A percentile compares a stretch with the other conserved stretches of the same genome.
Conservation (phyloP, 2,113 vertebrate genomes). For the Carassius gibelio region DNA sequence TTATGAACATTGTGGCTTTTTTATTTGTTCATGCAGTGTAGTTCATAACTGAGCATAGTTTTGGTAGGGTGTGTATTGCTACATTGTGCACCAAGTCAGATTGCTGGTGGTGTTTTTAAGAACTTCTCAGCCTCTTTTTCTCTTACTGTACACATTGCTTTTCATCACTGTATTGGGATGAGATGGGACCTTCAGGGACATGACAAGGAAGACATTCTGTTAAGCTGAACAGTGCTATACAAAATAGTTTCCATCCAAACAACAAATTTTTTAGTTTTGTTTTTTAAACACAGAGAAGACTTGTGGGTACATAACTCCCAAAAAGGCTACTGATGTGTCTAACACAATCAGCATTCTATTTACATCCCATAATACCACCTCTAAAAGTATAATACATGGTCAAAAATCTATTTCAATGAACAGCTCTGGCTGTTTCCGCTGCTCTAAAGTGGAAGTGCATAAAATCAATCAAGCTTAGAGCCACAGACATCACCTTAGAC, state of each 20-base stretch:
- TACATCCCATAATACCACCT: too few species aligned
- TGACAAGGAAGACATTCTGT: slow-evolving; percentile 1
- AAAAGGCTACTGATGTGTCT: not conserved
- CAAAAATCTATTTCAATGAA: not conserved
- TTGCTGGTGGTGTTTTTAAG: not conserved
- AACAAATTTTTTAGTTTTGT: too few species aligned
- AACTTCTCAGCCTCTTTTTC: not conserved
- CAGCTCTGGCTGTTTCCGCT: not conserved
- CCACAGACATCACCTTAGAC: not conserved
- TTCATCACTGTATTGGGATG: not conserved
- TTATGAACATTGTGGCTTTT: not conserved
- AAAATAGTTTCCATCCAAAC: too few species aligned
- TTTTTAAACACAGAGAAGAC: not conserved
- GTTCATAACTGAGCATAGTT: not conserved
- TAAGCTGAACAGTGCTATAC: not conserved
- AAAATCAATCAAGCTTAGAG: not conserved
- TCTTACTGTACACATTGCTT: not conserved
- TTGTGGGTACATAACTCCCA: not conserved
- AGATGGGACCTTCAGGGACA: not conserved
- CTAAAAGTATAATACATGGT: not conserved
- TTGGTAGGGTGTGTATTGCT: not conserved
- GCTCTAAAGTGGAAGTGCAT: not conserved
- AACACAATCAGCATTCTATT: too few species aligned
- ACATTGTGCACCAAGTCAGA: not conserved
- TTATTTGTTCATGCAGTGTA: not conserved